Evolutionary conservation across 35 echinoderm and acorn worm genomes (phyloP), one percentile per base, ranked within the genome.

Genomic region (Heliocidaris tuberculata): DNA sequence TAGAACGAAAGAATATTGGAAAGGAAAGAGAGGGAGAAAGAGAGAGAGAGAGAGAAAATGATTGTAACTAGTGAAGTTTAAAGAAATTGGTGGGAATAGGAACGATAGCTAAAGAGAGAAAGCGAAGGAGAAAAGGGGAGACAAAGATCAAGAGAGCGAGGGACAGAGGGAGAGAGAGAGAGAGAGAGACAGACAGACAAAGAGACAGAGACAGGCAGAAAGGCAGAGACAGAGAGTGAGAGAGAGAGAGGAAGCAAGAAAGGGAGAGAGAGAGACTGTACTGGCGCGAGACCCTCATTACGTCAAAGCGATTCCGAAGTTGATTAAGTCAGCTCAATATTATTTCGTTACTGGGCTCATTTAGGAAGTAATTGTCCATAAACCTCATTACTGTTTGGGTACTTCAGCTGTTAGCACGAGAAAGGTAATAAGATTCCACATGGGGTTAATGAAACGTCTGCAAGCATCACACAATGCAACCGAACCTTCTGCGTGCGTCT

Each of bases 351-450:
- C 65, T 78, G 65, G 65, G 65, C 21, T n/a, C 65, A 78, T 78
- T 78, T 78, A 78, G 27, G 65, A 78, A 78, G 65, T 78, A 78
- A 78, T 78, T 78, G 65, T 78, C 65, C 65, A 78, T 78, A 78
- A 78, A 78, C 27, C 65, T 78, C 65, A 78, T 78, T 78, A 78
- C 65, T 27, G 65, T 56, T 56, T n/a, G 65, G 65, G 7, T 78
- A 7, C 19, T 21, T 78, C 65, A 78, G 19, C 65, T 21, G 65
- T 78, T 78, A n/a, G 65, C 27, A 24, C 27, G 1, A 78, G 21
- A n/a, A 78, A 78, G 65, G 65, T 21, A 56, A 56, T 56, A 56
- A 56, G 52, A 56, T 56, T 56, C 52, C 52, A 13, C 11, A 15
- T 15, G 52, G 15, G 52, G 52, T 56, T 12, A 56, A 56, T 56